A percentile compares a stretch with the other conserved stretches of the same genome.
These are phyloP conservation scores for Lepidurus couesii DNA, from an alignment of 1,140 invertebrate genomes.

Conservation along the genomic window DNA sequence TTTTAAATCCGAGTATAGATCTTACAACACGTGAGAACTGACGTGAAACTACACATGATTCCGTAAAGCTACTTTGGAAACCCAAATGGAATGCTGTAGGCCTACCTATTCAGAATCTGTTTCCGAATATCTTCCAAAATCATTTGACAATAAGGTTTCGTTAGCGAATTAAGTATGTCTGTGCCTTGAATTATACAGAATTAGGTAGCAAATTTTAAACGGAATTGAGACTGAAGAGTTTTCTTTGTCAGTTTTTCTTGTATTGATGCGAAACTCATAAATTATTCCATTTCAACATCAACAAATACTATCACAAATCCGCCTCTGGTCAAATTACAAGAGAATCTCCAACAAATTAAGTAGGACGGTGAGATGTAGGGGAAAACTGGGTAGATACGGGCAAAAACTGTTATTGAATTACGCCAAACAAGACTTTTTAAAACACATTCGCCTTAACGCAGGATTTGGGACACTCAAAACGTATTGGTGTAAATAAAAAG, in stretches of 20 bases:
- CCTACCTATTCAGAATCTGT: no score
- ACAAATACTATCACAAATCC: conserved; percentile 15
- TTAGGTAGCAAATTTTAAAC: not conserved
- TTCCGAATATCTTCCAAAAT: no score
- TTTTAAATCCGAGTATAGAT: no score
- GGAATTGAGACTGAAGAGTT: no score
- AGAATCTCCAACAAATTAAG: conserved; percentile 10
- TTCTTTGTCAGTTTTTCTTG: not conserved
- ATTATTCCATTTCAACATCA: not conserved
- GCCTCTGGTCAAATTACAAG: conserved; percentile 10
- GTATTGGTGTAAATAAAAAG: not conserved
- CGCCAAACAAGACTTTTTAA: not conserved
- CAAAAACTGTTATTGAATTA: not conserved
- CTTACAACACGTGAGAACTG: no score
- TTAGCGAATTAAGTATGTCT: no score
- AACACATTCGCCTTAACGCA: not conserved
- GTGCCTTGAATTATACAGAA: not conserved
- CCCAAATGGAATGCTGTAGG: no score
- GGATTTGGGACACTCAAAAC: not conserved
- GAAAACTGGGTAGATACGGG: not conserved
- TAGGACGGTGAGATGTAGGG: conserved; percentile 14
- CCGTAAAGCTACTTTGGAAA: no score
- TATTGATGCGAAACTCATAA: not conserved
- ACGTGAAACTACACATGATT: no score
- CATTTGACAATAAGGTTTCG: no score